phyloP scores from a whole-genome alignment of 2,113 vertebrate genomes.

The Pleuronectes platessa region DNA sequence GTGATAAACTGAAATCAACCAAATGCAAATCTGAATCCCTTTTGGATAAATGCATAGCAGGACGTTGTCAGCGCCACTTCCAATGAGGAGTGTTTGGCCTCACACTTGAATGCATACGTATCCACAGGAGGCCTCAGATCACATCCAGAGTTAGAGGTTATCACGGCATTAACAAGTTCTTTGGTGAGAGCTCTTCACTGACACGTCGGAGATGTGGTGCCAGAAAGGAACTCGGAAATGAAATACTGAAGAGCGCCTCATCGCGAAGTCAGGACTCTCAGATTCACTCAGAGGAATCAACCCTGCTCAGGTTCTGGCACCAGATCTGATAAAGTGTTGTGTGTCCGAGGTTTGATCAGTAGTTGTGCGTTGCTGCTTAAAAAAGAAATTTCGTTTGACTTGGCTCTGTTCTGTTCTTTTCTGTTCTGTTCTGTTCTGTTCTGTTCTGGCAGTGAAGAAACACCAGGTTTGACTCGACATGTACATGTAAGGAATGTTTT shows the following conservation, averaged over 20 bases:
- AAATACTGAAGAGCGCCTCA: background rate
- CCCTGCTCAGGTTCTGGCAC: slow-evolving; percentile 17
- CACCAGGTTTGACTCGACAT: slow-evolving; percentile 12
- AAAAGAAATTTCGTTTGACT: slow-evolving; percentile 33
- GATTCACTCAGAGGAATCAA: slow-evolving; percentile 7
- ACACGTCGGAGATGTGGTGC: too few relatives aligned
- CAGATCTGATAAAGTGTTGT: slow-evolving; percentile 27
- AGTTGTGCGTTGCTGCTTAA: slow-evolving; percentile 1
- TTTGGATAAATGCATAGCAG: slow-evolving; percentile 38
- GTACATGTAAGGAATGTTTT: slow-evolving; percentile 48
- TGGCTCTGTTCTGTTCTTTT: slow-evolving; percentile 37
- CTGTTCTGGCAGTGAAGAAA: slow-evolving; percentile 37
- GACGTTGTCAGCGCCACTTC: slow-evolving; percentile 49
- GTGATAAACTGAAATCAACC: background rate
- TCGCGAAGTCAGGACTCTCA: slow-evolving; percentile 14
- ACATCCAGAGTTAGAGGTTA: slow-evolving; percentile 41
- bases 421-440: slow-evolving; percentile 23
- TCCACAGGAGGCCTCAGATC: slow-evolving; percentile 46
- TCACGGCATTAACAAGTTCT: slow-evolving; percentile 54
- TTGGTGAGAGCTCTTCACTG: background rate
- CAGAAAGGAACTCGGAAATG: too few relatives aligned
- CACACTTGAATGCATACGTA: slow-evolving; percentile 53
- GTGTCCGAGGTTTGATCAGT: slow-evolving; percentile 31
- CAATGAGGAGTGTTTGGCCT: slow-evolving; percentile 43
- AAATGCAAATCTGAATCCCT: background rate